Conservation (phyloP, 1,140 invertebrate species). For the Sitophilus oryzae region DNA sequence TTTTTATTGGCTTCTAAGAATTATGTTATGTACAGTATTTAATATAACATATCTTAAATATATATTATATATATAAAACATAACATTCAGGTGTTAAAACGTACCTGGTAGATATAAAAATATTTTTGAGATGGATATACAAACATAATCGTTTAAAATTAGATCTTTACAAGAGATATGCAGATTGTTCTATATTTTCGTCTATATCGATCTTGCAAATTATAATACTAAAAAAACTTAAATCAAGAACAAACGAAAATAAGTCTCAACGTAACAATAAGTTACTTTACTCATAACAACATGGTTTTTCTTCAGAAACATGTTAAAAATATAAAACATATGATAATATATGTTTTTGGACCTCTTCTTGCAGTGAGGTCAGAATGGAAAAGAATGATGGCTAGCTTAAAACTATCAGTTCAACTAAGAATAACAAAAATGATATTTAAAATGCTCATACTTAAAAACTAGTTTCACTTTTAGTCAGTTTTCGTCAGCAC, state of each 20-base stretch:
- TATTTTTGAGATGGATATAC: conserved; percentile 18
- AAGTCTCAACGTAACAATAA: not conserved
- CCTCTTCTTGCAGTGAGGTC: too few species aligned
- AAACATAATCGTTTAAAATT: conserved; percentile 10
- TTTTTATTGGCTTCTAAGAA: conserved; percentile 10
- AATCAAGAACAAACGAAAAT: not conserved
- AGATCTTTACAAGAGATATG: conserved; percentile 20
- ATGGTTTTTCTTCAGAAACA: too few species aligned
- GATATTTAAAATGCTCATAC: too few species aligned
- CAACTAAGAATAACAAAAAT: too few species aligned
- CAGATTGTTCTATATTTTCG: not conserved
- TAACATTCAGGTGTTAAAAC: conserved; percentile 13
- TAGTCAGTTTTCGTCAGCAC: too few species aligned
- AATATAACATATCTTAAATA: conserved; percentile 25
- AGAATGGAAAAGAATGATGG: too few species aligned
- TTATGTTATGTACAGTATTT: conserved; percentile 20
- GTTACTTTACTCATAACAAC: too few species aligned
- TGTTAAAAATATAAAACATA: too few species aligned
- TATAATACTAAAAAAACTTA: not conserved
- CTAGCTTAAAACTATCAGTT: too few species aligned
- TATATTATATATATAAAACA: conserved; percentile 21
- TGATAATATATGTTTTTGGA: too few species aligned
- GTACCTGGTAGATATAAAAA: conserved; percentile 18
- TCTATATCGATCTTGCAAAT: not conserved
- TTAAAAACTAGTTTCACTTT: too few species aligned